Conservation (phyloP, 1,140 invertebrate species). For the Capitella teleta region DNA sequence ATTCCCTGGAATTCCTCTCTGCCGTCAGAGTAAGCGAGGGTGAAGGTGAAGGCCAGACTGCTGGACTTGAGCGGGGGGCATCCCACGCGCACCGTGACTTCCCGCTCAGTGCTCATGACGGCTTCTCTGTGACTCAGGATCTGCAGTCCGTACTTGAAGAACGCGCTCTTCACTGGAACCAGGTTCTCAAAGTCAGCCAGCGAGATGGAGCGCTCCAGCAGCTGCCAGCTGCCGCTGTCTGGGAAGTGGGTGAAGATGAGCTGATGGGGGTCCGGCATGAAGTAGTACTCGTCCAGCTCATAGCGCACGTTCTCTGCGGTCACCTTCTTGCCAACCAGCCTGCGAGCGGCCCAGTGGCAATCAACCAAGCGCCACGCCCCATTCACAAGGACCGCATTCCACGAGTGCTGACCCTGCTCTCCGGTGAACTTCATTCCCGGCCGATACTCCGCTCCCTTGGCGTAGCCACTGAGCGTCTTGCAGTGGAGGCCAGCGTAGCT, state of each 20-base stretch:
- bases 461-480: slow-evolving; percentile 40
- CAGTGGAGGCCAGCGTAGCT: slow-evolving; percentile 42
- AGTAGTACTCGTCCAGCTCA: slow-evolving; percentile 41
- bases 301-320: slow-evolving; percentile 25
- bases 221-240: slow-evolving; percentile 38
- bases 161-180: slow-evolving; percentile 41
- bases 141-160: slow-evolving; percentile 42
- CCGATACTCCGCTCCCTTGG: slow-evolving; percentile 41
- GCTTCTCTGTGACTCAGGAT: slow-evolving; percentile 38
- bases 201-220: slow-evolving; percentile 28
- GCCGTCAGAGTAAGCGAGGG: slow-evolving; percentile 33
- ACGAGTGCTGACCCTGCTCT: slow-evolving; percentile 37
- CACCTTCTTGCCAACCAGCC: slow-evolving; percentile 39
- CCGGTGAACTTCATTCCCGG: slow-evolving; percentile 39
- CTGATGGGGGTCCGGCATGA: slow-evolving; percentile 38
- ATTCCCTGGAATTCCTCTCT: slow-evolving; percentile 30
- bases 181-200: slow-evolving; percentile 41
- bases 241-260: slow-evolving; percentile 43
- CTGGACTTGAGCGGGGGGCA: slow-evolving; percentile 13
- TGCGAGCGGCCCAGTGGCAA: slow-evolving; percentile 40
- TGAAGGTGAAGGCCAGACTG: slow-evolving; percentile 38
- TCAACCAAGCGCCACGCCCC: slow-evolving; percentile 40
- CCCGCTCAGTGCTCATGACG: slow-evolving; percentile 15
- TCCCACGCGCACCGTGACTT: slow-evolving; percentile 12
- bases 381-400: slow-evolving; percentile 42